Evolutionary conservation across 2,797 vertebrate species (phyloP).

Genomic region (Melanotaenia maccullochi): DNA sequence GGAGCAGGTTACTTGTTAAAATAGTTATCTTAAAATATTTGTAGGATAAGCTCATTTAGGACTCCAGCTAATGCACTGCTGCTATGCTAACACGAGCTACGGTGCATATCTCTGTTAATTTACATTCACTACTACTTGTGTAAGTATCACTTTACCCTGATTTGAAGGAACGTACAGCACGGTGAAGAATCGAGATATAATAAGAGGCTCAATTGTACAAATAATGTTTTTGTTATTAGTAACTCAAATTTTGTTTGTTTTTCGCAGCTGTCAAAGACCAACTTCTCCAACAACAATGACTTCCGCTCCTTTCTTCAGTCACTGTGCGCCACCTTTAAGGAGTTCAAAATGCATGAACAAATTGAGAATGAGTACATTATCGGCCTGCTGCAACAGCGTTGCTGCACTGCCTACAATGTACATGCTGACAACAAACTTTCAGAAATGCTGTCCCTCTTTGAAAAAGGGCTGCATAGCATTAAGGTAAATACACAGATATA

Average conservation of each 20-base stretch:
- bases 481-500: conserved; percentile 83
- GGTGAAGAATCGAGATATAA: not conserved
- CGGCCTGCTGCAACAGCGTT: conserved; percentile 93
- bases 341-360: conserved; percentile 99
- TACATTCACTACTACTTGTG: not conserved
- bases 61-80: not conserved
- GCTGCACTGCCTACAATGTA: conserved; percentile 94
- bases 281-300: conserved; percentile 99
- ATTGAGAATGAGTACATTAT: conserved; percentile 99
- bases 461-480: conserved; percentile 93
- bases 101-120: not conserved
- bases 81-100: not conserved
- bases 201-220: fast-evolving
- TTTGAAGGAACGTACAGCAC: not conserved
- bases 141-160: not conserved
- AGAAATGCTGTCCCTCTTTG: conserved; percentile 96
- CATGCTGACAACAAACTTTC: conserved; percentile 98
- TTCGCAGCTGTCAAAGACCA: conserved; percentile 94
- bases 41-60: conserved; percentile 5
- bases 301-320: conserved; percentile 96
- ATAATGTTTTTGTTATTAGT: not conserved
- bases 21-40: not conserved
- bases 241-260: not conserved
- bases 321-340: conserved; percentile 96
- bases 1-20: not conserved